Evolutionary conservation across 2,797 vertebrate species (phyloP).

Genomic region (Mormyrops boulengeri): DNA sequence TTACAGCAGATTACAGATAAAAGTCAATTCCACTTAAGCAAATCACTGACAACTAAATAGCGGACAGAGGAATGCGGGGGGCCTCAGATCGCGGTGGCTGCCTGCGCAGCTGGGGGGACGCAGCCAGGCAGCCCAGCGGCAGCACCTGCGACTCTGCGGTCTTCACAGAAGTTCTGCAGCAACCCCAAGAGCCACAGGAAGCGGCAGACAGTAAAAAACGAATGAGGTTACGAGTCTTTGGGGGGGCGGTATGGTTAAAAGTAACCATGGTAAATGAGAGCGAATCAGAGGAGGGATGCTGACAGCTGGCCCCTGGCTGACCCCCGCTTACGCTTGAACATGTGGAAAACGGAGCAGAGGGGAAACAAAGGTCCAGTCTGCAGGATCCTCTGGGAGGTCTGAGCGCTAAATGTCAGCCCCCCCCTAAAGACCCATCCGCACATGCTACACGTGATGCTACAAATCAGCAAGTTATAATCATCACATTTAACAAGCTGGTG

Average conservation of each 20-base stretch:
- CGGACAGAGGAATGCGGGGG: conserved; percentile 73
- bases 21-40: conserved; percentile 98
- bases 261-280: background rate
- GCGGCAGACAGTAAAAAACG: background rate
- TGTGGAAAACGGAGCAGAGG: background rate
- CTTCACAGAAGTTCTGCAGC: background rate
- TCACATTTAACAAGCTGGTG: background rate
- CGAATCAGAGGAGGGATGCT: background rate
- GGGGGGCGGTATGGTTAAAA: background rate
- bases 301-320: background rate
- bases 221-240: background rate
- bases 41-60: conserved; percentile 95
- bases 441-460: background rate
- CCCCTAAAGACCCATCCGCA: background rate
- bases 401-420: background rate
- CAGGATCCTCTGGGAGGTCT: background rate
- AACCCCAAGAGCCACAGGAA: background rate
- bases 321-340: background rate
- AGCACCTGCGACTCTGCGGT: background rate
- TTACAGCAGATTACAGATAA: conserved; percentile 76
- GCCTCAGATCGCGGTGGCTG: background rate
- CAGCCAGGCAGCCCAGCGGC: conserved; percentile 26
- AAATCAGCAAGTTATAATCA: background rate
- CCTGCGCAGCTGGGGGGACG: conserved; percentile 36
- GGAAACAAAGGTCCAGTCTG: background rate